Conservation (phyloP, 1,140 invertebrate species). For the Caenorhabditis elegans region DNA sequence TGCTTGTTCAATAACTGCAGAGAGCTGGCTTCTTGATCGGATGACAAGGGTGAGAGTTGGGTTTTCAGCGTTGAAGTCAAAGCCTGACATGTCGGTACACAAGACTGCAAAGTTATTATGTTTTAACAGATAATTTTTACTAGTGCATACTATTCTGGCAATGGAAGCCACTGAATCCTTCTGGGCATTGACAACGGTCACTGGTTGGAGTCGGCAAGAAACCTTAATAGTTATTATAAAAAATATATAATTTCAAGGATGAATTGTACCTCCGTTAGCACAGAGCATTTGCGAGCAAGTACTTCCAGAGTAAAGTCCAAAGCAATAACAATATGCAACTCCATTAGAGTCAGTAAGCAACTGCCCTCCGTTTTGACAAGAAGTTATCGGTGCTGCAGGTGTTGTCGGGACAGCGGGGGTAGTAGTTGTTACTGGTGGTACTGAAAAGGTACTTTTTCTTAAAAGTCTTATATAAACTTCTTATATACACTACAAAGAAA, state of each 20-base stretch:
- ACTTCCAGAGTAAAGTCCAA: constrained; percentile 23
- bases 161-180: constrained; percentile 43
- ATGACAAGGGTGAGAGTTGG: constrained; percentile 44
- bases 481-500: not conserved
- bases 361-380: constrained; percentile 46
- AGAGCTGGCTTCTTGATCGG: constrained; percentile 38
- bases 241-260: not conserved
- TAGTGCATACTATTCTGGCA: constrained; percentile 38
- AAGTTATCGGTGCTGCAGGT: constrained; percentile 4
- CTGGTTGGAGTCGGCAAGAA: not conserved
- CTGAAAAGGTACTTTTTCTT: too few species aligned
- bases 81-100: constrained; percentile 37
- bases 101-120: constrained; percentile 42
- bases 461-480: not conserved
- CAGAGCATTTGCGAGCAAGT: constrained; percentile 32
- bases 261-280: constrained; percentile 29
- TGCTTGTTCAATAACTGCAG: constrained; percentile 40
- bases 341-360: not conserved
- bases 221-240: not conserved
- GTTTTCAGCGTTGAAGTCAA: constrained; percentile 27
- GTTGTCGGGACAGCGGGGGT: not conserved
- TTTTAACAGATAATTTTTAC: too few species aligned
- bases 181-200: constrained; percentile 35
- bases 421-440: not conserved
- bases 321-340: constrained; percentile 38